Evolutionary conservation across 2,888 invertebrate species (phyloP).

Genomic region (Lacanobia wlatinum): DNA sequence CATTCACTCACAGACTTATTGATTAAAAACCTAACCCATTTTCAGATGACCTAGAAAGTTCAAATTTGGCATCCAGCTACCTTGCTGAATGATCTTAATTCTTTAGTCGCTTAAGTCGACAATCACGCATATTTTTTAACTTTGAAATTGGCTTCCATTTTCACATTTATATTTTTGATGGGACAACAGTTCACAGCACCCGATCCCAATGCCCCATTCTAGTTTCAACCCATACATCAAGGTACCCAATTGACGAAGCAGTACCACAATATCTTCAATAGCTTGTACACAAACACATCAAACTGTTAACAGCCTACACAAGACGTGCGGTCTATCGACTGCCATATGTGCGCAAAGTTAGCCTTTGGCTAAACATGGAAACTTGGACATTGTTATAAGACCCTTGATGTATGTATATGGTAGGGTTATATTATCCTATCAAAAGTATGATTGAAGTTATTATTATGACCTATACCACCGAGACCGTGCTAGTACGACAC

Average conservation of each 20-base stretch:
- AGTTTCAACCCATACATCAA: neutral
- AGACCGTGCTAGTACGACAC: no score
- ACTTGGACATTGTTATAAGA: neutral
- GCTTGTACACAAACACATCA: constrained; percentile 5
- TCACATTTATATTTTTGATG: no score
- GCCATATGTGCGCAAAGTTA: neutral
- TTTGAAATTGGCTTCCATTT: no score
- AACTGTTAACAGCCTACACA: neutral
- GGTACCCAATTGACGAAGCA: neutral
- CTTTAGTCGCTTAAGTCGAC: no score
- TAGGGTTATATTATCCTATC: neutral
- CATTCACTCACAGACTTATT: no score
- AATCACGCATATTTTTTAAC: no score
- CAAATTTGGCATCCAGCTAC: no score
- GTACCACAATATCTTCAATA: neutral
- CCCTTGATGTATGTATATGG: neutral
- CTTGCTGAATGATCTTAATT: no score
- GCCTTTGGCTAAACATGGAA: neutral
- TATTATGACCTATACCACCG: no score
- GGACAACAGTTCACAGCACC: neutral
- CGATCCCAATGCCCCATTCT: no score
- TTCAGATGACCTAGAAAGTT: no score
- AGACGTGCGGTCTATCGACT: neutral
- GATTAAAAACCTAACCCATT: no score
- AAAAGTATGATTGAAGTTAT: neutral